Percentiles rank a stretch among this genome's conserved stretches.
These are phyloP conservation scores for Drosophila recens DNA, from an alignment of 2,888 invertebrate genomes.

Conservation along the genomic window DNA sequence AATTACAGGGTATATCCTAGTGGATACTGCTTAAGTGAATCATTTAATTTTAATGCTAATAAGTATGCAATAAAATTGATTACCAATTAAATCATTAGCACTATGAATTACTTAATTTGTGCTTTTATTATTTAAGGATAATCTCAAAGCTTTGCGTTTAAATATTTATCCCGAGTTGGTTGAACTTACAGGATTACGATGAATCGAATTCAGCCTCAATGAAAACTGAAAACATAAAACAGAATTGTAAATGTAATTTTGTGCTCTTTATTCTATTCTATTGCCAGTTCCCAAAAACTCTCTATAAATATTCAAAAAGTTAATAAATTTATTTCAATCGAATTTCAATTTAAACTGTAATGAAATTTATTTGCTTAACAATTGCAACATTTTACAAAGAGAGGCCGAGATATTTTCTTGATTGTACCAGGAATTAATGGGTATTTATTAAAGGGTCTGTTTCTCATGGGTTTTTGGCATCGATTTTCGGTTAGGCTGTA, in stretches of 20 bases:
- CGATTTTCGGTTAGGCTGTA: constrained; percentile 43
- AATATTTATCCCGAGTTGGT: no score
- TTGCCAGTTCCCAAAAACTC: background rate
- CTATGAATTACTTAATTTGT: constrained; percentile 3
- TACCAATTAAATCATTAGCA: background rate
- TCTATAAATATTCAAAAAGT: background rate
- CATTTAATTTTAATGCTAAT: background rate
- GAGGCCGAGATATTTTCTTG: constrained; percentile 19
- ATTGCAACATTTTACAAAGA: background rate
- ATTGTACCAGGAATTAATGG: constrained; percentile 12
- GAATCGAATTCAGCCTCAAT: no score
- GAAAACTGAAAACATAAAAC: no score
- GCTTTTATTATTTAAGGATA: no score
- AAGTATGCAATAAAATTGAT: background rate
- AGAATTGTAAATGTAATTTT: no score
- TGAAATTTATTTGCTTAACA: background rate
- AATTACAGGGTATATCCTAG: constrained; percentile 11
- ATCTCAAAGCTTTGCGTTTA: no score
- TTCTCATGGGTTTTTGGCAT: constrained; percentile 28
- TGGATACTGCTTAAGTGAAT: constrained; percentile 2
- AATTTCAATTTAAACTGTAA: background rate
- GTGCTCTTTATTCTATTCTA: no score
- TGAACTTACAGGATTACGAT: no score
- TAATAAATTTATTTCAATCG: background rate
- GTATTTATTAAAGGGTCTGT: constrained; percentile 1